Conservation (phyloP, 2,888 invertebrate species). For the Dicyrtomina minuta region DNA sequence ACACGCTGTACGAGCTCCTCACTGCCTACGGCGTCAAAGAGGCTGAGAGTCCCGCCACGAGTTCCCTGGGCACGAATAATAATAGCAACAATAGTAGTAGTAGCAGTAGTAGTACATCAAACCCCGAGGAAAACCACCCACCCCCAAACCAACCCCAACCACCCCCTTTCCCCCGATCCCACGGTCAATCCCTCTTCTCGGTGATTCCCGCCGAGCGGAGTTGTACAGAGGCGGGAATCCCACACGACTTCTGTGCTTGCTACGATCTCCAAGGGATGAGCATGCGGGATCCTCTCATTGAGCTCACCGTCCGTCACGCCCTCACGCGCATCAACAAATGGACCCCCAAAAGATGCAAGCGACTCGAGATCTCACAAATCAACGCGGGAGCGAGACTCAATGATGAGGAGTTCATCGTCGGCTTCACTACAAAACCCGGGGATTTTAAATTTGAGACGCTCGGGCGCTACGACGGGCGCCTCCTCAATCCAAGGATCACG, state of each 20-base stretch:
- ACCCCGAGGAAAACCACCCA: too few species aligned
- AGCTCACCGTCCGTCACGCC: background rate
- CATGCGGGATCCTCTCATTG: conserved; percentile 6
- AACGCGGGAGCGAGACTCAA: conserved; percentile 17
- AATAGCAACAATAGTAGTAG: background rate
- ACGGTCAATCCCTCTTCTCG: conserved; percentile 24
- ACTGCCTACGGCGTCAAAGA: conserved; percentile 24
- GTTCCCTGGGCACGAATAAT: too few species aligned
- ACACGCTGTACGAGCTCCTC: conserved; percentile 29
- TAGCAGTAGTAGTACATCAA: background rate
- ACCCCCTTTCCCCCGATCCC: background rate
- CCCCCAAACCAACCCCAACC: too few species aligned
- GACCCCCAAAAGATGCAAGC: conserved; percentile 16
- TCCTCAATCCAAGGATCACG: background rate
- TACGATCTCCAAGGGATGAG: conserved; percentile 8
- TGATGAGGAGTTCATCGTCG: conserved; percentile 24
- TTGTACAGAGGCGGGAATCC: conserved; percentile 29
- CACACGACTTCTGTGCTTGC: conserved; percentile 34
- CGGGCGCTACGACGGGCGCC: conserved; percentile 7
- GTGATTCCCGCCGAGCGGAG: conserved; percentile 20
- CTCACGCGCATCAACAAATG: conserved; percentile 13
- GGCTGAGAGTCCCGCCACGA: background rate
- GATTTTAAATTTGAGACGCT: conserved; percentile 26
- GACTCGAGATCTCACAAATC: conserved; percentile 20
- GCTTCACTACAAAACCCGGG: conserved; percentile 33